Evolutionary conservation across 2,797 vertebrate genomes (phyloP).

Genomic region (Bufotes viridis): DNA sequence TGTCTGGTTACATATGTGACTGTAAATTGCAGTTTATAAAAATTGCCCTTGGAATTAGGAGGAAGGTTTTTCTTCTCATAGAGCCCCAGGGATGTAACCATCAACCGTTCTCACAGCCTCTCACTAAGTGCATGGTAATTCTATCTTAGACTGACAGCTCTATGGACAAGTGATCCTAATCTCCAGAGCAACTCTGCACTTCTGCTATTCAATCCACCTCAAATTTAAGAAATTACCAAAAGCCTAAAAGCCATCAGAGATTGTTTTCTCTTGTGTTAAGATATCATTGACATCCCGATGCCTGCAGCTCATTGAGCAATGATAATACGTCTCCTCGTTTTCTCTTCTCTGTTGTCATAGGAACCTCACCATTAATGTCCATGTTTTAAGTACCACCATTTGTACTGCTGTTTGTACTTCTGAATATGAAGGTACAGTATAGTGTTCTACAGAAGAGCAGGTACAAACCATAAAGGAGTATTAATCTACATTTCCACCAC

Average conservation of each 20-base stretch:
- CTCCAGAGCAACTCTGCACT: background rate
- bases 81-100: background rate
- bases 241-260: background rate
- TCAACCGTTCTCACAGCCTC: background rate
- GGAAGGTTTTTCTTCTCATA: background rate
- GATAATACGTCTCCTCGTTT: background rate
- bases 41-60: background rate
- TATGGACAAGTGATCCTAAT: background rate
- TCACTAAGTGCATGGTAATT: background rate
- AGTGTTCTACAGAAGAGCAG: too few species aligned
- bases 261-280: background rate
- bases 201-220: background rate
- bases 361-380: background rate
- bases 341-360: background rate
- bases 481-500: too few species aligned
- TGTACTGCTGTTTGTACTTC: too few species aligned
- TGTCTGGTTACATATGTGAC: background rate
- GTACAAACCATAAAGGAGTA: too few species aligned
- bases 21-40: background rate
- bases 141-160: background rate
- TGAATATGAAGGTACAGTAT: too few species aligned
- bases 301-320: background rate
- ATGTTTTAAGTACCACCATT: background rate
- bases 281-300: background rate
- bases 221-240: background rate